Evolutionary conservation across 2,888 invertebrate species (phyloP), one percentile per base, ranked within the genome.

Genomic region (Eupsilia transversa): DNA sequence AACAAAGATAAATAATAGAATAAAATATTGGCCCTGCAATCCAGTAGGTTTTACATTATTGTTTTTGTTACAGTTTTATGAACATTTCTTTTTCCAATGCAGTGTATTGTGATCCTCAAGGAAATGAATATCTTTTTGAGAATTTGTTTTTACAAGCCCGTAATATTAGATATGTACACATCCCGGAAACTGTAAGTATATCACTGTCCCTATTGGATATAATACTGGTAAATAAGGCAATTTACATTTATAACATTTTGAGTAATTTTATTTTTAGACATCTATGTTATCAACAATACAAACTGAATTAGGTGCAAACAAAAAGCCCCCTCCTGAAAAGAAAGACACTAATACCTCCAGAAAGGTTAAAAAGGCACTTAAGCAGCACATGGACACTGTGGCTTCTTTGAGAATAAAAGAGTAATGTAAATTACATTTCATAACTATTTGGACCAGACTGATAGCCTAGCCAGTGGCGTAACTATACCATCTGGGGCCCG

Each of bases 161-260:
- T 83, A 97, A 97, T 87, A 97, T 98, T 75, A 96, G 98, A 90
- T 97, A 97, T 90, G 96, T 98, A 14, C 98, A 98, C 88, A 96
- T 98, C 82, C 98, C 98, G 49, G 95, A 97, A 90, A 90, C 89
- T 82, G 96, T 96, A 89, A 94, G 96, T 94, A 72, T 78, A 10
- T 23, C 23, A 23, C n/a, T 52, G 33, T 35, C 35, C 23, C 2
- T 41, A 33, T 38, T 60, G 10, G 7, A 23, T 38, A 59, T 54
- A 65, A 14, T 49, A 57, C 23, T 54, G 20, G 2, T 35, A 20
- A n/a, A 17, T 73, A 52, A 30, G 35, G 5, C 7, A 54, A 41
- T 54, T 63, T 27, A 33, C 12, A 41, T 54, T 38, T 54, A 14
- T 57, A 69, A 72, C 10, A 46, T 41, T 56, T 27, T 38, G 14